Evolutionary conservation across 2,797 vertebrate species (phyloP).

Genomic region (Falco novaeseelandiae): DNA sequence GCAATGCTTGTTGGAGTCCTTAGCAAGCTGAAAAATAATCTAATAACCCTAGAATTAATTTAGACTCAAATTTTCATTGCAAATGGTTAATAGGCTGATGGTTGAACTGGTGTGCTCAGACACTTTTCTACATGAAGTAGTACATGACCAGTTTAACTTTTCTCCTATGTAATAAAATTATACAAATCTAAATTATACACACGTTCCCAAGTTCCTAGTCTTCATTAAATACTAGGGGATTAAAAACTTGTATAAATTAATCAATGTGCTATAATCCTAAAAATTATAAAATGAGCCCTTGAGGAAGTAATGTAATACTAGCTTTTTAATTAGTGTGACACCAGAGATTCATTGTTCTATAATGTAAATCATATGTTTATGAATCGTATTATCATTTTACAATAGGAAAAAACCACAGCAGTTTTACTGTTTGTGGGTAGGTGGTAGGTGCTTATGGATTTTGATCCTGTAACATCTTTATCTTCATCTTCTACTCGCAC

Average conservation of each 20-base stretch:
- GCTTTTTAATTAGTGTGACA: conserved; percentile 81
- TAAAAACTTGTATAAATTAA: conserved; percentile 85
- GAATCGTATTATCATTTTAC: conserved; percentile 61
- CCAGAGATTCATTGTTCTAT: conserved; percentile 74
- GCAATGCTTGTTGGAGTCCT: conserved; percentile 49
- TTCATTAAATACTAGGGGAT: conserved; percentile 82
- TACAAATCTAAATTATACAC: conserved; percentile 77
- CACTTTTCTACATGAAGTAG: conserved; percentile 41
- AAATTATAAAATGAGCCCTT: conserved; percentile 81
- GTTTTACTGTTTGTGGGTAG: background rate
- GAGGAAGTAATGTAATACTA: conserved; percentile 80
- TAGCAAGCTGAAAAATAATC: conserved; percentile 58
- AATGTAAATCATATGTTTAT: conserved; percentile 71
- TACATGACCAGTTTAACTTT: conserved; percentile 62
- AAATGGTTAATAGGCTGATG: conserved; percentile 58
- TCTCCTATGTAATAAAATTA: conserved; percentile 75
- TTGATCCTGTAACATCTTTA: background rate
- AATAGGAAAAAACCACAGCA: background rate
- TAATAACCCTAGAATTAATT: conserved; percentile 55
- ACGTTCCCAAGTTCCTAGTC: conserved; percentile 73
- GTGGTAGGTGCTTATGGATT: background rate
- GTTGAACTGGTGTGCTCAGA: conserved; percentile 26
- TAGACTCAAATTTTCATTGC: conserved; percentile 36
- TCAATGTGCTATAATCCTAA: conserved; percentile 82
- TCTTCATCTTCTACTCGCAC: background rate